Evolutionary conservation across 2,888 invertebrate genomes (phyloP).

Genomic region (Tiliacea citrago): DNA sequence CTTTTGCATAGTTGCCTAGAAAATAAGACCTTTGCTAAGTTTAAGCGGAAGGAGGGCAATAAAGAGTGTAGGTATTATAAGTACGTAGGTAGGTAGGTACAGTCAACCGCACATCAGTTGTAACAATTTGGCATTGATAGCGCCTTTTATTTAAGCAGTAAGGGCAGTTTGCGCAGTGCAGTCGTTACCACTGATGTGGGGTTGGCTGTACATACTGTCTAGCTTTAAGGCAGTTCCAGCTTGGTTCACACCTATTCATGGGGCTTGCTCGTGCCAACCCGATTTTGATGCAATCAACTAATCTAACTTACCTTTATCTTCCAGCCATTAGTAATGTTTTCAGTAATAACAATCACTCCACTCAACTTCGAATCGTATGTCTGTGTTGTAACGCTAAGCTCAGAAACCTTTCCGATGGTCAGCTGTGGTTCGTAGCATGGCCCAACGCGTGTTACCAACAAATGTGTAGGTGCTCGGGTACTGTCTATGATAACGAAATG

Average conservation of each 20-base stretch:
- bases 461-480: conserved; percentile 70
- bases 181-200: too few species aligned
- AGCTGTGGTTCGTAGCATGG: conserved; percentile 66
- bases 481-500: not conserved
- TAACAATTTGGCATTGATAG: too few species aligned
- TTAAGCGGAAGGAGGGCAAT: too few species aligned
- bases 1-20: conserved; percentile 80
- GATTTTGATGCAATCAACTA: not conserved
- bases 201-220: not conserved
- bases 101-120: too few species aligned
- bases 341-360: conserved; percentile 72
- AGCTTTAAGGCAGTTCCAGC: not conserved
- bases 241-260: not conserved
- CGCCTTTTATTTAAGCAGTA: too few species aligned
- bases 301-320: conserved; percentile 70
- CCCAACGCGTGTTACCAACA: conserved; percentile 74
- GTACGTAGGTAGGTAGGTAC: too few species aligned
- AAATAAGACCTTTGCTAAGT: conserved; percentile 4
- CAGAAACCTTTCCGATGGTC: conserved; percentile 65
- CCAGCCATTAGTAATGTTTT: conserved; percentile 77
- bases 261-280: not conserved
- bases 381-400: conserved; percentile 72
- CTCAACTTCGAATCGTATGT: conserved; percentile 72
- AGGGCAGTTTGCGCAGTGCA: too few species aligned
- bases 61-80: too few species aligned